A percentile compares a stretch with the other conserved stretches of the same genome.
These are phyloP conservation scores for Pardalotus punctatus DNA, from an alignment of 2,113 vertebrate genomes.

Conservation along the genomic window DNA sequence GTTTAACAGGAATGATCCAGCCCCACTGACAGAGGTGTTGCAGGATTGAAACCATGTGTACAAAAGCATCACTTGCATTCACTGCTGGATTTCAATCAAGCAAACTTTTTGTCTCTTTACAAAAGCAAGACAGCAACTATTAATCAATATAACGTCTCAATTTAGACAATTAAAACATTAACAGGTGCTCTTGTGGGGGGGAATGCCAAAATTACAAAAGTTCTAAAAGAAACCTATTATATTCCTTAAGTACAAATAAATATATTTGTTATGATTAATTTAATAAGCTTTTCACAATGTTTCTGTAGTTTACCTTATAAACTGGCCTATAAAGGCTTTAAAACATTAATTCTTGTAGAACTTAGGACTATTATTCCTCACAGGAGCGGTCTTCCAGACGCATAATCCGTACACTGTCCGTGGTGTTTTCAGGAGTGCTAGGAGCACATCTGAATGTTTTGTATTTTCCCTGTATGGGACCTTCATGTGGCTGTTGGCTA, in stretches of 20 bases:
- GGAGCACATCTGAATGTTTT: not conserved
- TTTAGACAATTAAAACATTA: not conserved
- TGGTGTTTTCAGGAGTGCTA: not conserved
- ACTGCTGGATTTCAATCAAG: not conserved
- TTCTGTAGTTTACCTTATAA: not conserved
- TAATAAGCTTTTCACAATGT: not conserved
- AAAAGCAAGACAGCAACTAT: not conserved
- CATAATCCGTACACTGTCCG: not conserved
- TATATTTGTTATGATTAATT: not conserved
- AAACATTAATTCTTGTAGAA: not conserved
- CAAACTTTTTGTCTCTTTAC: not conserved
- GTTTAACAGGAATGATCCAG: not conserved
- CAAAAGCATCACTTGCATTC: not conserved
- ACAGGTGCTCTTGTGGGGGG: accelerated
- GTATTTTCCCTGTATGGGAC: not conserved
- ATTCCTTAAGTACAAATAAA: not conserved
- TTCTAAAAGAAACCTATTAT: too few species aligned
- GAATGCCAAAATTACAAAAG: not conserved
- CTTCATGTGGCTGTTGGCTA: not conserved
- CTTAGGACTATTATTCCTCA: not conserved
- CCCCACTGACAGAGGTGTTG: not conserved
- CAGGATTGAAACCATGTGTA: accelerated
- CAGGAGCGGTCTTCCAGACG: not conserved
- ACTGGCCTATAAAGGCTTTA: not conserved
- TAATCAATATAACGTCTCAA: not conserved